Evolutionary conservation across 2,113 vertebrate genomes (phyloP), one percentile per base, ranked within the genome.

Genomic region (Mionectes macconnelli): DNA sequence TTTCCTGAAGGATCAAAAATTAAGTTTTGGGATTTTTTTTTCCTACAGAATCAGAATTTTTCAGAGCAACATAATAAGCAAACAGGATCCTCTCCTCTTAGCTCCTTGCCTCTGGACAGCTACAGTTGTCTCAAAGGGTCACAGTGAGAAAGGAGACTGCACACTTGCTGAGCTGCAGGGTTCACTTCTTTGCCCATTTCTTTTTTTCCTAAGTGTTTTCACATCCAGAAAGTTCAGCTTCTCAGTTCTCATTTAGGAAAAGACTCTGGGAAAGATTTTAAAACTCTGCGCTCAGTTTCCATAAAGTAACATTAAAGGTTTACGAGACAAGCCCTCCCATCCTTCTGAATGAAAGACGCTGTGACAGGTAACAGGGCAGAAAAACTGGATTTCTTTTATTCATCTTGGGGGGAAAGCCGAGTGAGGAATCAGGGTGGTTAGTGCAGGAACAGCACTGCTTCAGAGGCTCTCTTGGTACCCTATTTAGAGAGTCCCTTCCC

Each of bases 351-450:
- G 18, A 80, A 19, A 83, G 45, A 63, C 44, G 59, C 44, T 4
- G 0, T 68, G 63, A 53, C n/a, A 11, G 7, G 50, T 22, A 80
- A 66, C 0, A 0, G 40, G 22, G 62, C 9, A 31, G 24, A 76
- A 83, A 84, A 79, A 28, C 16, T 12, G 47, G 18, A 30, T 20
- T 73, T 49, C 44, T 60, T 94, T 63, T 37, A 10, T 21, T 66
- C 59, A 37, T 37, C 20, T 5, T 39, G 13, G 4, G 6, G 35
- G 33, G 20, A 4, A 23, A 84, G 47, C 50, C 0, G 0, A 55
- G 70, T 9, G 35, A 49, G 30, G 14, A 73, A 80, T 68, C 47
- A 39, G 40, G 24, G 31, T 31, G 55, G 42, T 31, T 25, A 31
- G 12, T 3, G 4, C 44, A 82, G 59, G 33, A 93, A 53, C 0